Base-by-base conservation (phyloP, 2,888 invertebrate genomes). In the Cosmopolites sordidus region DNA sequence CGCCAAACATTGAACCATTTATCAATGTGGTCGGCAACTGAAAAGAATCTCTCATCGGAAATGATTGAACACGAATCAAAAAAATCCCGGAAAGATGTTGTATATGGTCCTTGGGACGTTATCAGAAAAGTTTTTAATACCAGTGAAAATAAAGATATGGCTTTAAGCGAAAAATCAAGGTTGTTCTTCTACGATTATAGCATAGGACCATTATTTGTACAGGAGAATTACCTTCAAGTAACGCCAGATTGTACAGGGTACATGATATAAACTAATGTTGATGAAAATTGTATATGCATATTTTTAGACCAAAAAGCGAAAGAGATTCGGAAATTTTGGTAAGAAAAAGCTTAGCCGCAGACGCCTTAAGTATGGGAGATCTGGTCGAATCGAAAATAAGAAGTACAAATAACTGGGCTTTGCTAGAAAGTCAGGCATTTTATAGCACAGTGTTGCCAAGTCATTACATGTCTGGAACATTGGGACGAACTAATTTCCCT, bases 131-230 rank as follows among this genome's bases (percentile, higher is more conserved):
- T 97, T 11, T 96, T 99, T 72, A 85, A 86, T 0, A 79, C 81
- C 22, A 82, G 84, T 42, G 88, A 91, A 44, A 89, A 90, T 66
- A 86, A 86, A 68, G 78, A 72, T 0, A 91, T 91, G 89, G 80
- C 75, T 29, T 76, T 93, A 5, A 77, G 82, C 60, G 94, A 96
- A 69, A 93, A 89, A 72, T 83, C 86, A 50, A 89, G 91, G 69
- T 77, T 99, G 49, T 99, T 98, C 77, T 99, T 98, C 76, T 87
- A 92, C 67, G 99, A 99, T 78, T 99, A 99, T 76, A 92, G 87
- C 66, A 81, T 99, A 59, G 87, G 88, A n/a, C 93, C 97, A 1
- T 78, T 99, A 11, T 99, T 99, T 75, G 94, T 99, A 0, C 96
- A 98, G 66, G 98, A 99, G 73, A 99, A 98, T 75, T 99, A 99